These are phyloP conservation scores for Lobophora halterata DNA, from an alignment of 2,888 invertebrate genomes.

Conservation along the genomic window DNA sequence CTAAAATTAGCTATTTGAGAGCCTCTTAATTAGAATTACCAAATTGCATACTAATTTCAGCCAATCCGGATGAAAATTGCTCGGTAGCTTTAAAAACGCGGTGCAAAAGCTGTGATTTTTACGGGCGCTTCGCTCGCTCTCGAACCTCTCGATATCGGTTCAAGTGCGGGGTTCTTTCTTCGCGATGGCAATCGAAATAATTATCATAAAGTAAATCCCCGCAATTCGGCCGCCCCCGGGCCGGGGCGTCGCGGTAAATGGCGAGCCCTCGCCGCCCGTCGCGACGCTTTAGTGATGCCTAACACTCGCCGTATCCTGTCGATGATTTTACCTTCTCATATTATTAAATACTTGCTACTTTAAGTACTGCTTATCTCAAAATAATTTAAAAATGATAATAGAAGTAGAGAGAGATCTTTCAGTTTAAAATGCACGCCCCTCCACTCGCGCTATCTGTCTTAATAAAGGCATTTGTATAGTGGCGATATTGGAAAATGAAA, in stretches of 20 bases:
- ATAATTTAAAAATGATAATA: too few relatives aligned
- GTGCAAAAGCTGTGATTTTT: slow-evolving; percentile 62
- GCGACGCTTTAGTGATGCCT: slow-evolving; percentile 52
- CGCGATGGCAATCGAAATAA: slow-evolving; percentile 76
- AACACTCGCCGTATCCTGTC: slow-evolving; percentile 41
- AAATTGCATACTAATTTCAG: slow-evolving; percentile 52
- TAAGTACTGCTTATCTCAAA: too few relatives aligned
- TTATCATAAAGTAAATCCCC: slow-evolving; percentile 79
- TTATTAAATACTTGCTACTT: too few relatives aligned
- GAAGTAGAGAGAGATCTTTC: too few relatives aligned
- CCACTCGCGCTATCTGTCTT: too few relatives aligned
- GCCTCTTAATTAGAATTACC: slow-evolving; percentile 44
- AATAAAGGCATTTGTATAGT: too few relatives aligned
- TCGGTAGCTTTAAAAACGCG: slow-evolving; percentile 49
- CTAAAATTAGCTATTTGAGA: too few relatives aligned
- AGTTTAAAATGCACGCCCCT: too few relatives aligned
- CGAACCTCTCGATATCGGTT: slow-evolving; percentile 50
- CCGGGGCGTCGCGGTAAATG: slow-evolving; percentile 61
- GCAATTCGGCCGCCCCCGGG: slow-evolving; percentile 67
- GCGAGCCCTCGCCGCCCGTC: slow-evolving; percentile 53
- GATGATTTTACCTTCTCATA: slow-evolving; percentile 33
- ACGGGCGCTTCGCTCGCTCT: slow-evolving; percentile 49
- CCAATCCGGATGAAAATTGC: slow-evolving; percentile 55
- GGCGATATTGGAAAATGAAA: too few relatives aligned
- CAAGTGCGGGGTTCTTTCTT: slow-evolving; percentile 60